Conservation (phyloP, 2,888 invertebrate genomes). For the Acrobasis suavella region DNA sequence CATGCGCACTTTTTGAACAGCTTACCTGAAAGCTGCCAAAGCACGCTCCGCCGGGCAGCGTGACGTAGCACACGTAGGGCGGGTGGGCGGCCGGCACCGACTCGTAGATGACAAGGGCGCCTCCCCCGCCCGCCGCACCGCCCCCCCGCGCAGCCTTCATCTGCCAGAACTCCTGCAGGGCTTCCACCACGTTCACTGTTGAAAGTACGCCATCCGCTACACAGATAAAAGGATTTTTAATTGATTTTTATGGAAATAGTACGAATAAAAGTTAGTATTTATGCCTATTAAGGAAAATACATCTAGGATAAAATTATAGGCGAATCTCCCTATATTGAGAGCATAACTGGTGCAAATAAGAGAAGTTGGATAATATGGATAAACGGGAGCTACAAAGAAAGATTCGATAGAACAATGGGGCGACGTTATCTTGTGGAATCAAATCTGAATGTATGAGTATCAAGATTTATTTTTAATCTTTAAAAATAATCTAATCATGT, state of each 20-base stretch:
- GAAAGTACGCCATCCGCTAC: constrained; percentile 74
- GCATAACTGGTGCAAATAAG: too few species aligned
- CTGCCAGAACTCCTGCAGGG: constrained; percentile 98
- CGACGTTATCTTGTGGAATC: too few species aligned
- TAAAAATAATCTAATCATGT: too few species aligned
- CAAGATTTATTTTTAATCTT: too few species aligned
- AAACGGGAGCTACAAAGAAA: too few species aligned
- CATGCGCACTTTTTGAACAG: constrained; percentile 6
- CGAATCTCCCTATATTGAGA: too few species aligned
- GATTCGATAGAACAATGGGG: too few species aligned
- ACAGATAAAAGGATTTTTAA: constrained; percentile 13
- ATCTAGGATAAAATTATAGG: too few species aligned
- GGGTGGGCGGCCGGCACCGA: constrained; percentile 95
- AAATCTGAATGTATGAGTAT: too few species aligned
- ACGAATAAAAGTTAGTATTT: too few species aligned
- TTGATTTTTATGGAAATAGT: background rate
- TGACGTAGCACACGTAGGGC: constrained; percentile 97
- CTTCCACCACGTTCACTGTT: constrained; percentile 96
- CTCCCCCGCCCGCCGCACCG: constrained; percentile 88
- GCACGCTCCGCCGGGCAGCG: constrained; percentile 96
- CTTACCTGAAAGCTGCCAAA: constrained; percentile 96
- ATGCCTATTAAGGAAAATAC: too few species aligned
- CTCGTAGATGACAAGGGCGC: constrained; percentile 96
- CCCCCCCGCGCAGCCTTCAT: constrained; percentile 94
- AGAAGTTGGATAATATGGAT: too few species aligned